These are phyloP conservation scores for Pseudochirops cupreus DNA, from an alignment of 2,797 vertebrate genomes.

Conservation along the genomic window DNA sequence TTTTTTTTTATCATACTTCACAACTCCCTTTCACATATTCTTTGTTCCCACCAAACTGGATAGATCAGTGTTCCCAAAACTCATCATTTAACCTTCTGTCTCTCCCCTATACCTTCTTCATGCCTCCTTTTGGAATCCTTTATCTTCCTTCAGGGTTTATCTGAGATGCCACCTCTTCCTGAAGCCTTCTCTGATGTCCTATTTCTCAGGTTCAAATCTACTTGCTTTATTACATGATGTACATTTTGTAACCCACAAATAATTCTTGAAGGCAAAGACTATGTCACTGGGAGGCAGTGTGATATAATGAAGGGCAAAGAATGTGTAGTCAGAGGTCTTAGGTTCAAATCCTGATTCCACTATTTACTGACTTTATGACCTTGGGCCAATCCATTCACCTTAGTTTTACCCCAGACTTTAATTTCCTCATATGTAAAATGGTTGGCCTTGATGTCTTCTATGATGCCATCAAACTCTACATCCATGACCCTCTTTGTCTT, in stretches of 20 bases:
- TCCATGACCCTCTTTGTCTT: neutral
- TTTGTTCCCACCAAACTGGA: neutral
- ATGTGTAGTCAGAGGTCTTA: neutral
- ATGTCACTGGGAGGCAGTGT: neutral
- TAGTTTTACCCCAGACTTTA: neutral
- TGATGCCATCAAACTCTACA: neutral
- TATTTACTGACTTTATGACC: neutral
- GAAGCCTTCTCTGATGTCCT: neutral
- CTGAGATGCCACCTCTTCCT: neutral
- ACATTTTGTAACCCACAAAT: neutral
- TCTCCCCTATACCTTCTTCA: neutral
- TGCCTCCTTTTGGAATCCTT: neutral
- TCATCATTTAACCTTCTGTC: neutral
- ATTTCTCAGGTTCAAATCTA: neutral
- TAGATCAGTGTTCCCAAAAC: neutral
- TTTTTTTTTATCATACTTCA: neutral
- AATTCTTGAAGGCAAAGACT: neutral
- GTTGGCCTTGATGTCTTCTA: neutral
- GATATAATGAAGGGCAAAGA: neutral
- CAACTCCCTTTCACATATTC: neutral
- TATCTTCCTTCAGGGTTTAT: neutral
- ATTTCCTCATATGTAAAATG: neutral
- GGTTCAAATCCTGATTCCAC: neutral
- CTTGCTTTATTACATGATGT: neutral
- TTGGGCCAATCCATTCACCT: neutral